Base-by-base conservation (phyloP, 2,888 invertebrate genomes). In the Coecobrya sp. region DNA sequence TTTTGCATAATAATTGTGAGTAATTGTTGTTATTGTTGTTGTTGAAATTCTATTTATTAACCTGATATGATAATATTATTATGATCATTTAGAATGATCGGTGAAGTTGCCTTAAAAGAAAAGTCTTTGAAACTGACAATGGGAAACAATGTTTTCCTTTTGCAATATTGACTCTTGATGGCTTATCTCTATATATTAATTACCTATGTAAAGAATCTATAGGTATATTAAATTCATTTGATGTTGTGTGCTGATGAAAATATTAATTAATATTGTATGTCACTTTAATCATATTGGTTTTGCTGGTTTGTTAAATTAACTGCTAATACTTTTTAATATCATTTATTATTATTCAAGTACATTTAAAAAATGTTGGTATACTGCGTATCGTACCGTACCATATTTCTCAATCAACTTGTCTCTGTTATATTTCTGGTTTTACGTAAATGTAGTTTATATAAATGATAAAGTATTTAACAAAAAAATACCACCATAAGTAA, bases 101-200 rank as follows among this genome's bases (percentile, higher is more conserved):
- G 16, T 65, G 30, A 42, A 68, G 85, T 85, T 85, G 85, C 85
- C 85, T 85, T 85, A 85, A 22, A 45, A n/a, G 27, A 49, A 49
- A 36, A 25, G 85, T 85, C 85, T 85, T 85, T 65, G 49, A 85
- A 84, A 84, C 59, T 59, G 82, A 85, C 45, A 85, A 68, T 85
- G 85, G 45, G 52, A 84, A 42, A 36, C 30, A 82, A 59, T 49
- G 19, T 59, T 49, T 82, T 82, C 36, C 59, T 19, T 82, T 62
- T 19, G 59, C 36, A 36, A 55, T 55, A 52, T 27, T 55, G n/a
- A 36, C 42, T 76, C 45, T 45, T 76, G 22, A n/a, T 42, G 36
- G 36, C 55, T 55, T 16, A 55, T 55, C 36, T 36, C 36, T 36
- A 36, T 36, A 36, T n/a, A 36, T 36, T n/a, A n/a, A n/a, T n/a